Conservation (phyloP, 2,797 vertebrate genomes). For the Spinus pinus region DNA sequence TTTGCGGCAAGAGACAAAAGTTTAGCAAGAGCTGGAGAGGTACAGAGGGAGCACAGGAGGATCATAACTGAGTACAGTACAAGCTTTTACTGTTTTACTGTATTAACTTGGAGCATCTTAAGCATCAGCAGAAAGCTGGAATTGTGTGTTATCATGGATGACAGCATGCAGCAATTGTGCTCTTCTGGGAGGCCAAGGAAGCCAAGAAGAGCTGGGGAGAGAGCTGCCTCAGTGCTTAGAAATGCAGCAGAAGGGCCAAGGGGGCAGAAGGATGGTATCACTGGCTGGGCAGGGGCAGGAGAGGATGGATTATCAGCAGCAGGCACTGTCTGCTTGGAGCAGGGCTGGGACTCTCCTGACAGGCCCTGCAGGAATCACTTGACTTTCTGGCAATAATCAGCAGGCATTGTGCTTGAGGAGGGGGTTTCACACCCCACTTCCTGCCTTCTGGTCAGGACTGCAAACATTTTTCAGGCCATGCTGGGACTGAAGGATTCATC, state of each 20-base stretch:
- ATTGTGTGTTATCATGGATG: neutral
- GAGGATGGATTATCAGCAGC: neutral
- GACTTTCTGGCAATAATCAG: neutral
- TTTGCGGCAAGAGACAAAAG: neutral
- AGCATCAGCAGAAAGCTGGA: neutral
- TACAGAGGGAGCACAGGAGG: neutral
- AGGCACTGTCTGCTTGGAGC: rapidly evolving
- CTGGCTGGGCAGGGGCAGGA: neutral
- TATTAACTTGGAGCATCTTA: neutral
- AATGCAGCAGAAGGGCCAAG: neutral
- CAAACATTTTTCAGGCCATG: neutral
- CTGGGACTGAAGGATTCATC: neutral
- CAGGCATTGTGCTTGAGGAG: neutral
- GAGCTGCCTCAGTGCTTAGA: neutral
- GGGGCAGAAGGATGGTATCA: neutral
- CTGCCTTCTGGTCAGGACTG: neutral
- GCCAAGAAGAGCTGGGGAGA: neutral
- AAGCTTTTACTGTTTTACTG: neutral
- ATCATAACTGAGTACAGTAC: neutral
- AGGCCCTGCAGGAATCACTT: neutral
- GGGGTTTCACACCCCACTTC: neutral
- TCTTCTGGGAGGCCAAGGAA: neutral
- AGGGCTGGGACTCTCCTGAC: neutral
- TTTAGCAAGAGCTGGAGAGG: neutral
- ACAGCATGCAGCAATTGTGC: neutral